These are phyloP conservation scores for Dicrurus megarhynchus DNA, from an alignment of 2,113 vertebrate species.

Conservation along the genomic window DNA sequence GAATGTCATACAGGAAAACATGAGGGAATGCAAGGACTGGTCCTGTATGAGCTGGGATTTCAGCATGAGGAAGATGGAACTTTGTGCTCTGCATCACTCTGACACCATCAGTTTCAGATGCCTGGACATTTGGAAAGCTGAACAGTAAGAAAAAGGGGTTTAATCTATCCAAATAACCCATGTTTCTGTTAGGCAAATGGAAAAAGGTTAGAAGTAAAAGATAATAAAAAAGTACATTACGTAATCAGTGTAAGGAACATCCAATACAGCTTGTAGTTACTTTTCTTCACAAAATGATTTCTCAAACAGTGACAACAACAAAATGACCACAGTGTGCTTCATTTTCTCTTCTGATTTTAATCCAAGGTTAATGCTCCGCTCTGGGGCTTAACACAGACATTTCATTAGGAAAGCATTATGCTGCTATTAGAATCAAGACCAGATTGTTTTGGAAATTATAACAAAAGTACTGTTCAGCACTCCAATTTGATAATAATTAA, in stretches of 20 bases:
- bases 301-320: neutral
- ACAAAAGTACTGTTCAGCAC: neutral
- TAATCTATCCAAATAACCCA: neutral
- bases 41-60: neutral
- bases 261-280: neutral
- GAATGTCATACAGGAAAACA: neutral
- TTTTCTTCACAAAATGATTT: neutral
- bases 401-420: slow-evolving; percentile 30
- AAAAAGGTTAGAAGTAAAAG: neutral
- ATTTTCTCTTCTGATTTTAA: slow-evolving; percentile 16
- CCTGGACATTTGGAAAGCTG: neutral
- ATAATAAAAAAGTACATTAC: neutral
- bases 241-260: neutral
- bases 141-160: neutral
- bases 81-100: neutral
- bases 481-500: slow-evolving; percentile 12
- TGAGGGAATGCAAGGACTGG: neutral
- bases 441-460: slow-evolving; percentile 20
- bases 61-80: neutral
- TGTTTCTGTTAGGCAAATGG: neutral
- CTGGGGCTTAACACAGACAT: slow-evolving; percentile 19
- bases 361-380: slow-evolving; percentile 33
- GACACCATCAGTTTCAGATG: neutral
- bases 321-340: neutral
- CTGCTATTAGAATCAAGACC: neutral